Percentiles rank a stretch among this genome's conserved stretches.
Conservation (phyloP, 2,113 vertebrate genomes). For the Catagonus wagneri region DNA sequence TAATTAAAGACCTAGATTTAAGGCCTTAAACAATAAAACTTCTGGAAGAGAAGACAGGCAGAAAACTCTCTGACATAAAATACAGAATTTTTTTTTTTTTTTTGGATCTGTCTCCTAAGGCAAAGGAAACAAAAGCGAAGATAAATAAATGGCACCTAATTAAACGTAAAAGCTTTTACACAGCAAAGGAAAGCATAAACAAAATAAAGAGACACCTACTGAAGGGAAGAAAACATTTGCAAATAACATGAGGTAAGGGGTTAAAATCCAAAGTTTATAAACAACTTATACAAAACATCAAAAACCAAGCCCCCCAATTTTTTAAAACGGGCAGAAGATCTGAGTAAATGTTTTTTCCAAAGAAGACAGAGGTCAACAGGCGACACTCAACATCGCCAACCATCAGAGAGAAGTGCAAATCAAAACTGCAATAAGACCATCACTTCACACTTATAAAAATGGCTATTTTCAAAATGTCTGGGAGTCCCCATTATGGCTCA, state of each 20-base stretch:
- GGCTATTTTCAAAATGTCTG: too few species aligned
- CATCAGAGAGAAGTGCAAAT: neutral
- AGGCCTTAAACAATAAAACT: neutral
- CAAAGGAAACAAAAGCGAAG: neutral
- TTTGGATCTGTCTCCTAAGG: neutral
- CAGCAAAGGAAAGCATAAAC: neutral
- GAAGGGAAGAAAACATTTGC: neutral
- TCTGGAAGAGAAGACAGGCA: neutral
- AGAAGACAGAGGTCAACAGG: neutral
- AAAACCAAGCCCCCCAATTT: neutral
- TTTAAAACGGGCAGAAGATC: neutral
- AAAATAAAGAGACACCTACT: neutral
- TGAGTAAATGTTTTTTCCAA: neutral
- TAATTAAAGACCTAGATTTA: neutral
- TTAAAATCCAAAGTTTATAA: neutral
- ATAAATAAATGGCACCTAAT: neutral
- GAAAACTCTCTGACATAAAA: neutral
- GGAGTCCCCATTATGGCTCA: too few species aligned
- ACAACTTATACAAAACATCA: neutral
- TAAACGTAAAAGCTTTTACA: neutral
- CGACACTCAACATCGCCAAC: too few species aligned
- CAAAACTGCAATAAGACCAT: neutral
- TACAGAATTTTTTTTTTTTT: neutral
- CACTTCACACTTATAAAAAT: neutral
- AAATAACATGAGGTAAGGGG: neutral